Conservation (phyloP, 2,797 vertebrate species). For the Oreochromis mossambicus region DNA sequence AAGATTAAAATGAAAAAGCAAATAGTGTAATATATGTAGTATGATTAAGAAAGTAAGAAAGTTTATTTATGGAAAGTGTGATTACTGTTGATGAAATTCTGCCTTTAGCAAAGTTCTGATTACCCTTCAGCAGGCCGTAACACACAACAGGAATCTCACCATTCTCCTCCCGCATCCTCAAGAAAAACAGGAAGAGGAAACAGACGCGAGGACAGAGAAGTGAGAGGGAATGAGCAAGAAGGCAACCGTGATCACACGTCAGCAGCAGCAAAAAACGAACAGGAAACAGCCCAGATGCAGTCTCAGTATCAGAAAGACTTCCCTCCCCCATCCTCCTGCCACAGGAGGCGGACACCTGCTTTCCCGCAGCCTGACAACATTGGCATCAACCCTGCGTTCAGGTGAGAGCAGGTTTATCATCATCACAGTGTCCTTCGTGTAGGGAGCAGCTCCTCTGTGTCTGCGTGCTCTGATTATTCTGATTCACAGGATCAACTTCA, state of each 20-base stretch:
- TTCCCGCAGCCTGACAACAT: slow-evolving; percentile 77
- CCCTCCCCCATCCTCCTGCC: slow-evolving; percentile 30
- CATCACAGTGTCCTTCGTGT: not conserved
- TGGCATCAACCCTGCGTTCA: slow-evolving; percentile 73
- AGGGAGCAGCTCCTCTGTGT: not conserved
- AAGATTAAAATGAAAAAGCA: not conserved
- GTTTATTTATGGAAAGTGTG: not conserved
- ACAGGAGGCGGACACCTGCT: slow-evolving; percentile 51
- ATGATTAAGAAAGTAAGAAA: not conserved
- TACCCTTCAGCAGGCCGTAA: slow-evolving; percentile 52
- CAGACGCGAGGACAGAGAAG: not conserved
- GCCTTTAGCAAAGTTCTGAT: not conserved
- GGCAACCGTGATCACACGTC: not conserved
- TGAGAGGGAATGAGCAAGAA: not conserved
- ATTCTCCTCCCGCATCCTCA: slow-evolving; percentile 18
- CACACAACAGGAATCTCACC: slow-evolving; percentile 55
- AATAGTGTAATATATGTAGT: not conserved
- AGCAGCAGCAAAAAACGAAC: not conserved
- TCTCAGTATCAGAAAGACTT: slow-evolving; percentile 77
- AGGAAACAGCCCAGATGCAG: not conserved
- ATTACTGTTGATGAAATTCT: not conserved
- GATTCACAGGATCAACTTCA: slow-evolving; percentile 69
- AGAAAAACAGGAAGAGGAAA: slow-evolving; percentile 38
- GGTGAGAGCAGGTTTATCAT: slow-evolving; percentile 41
- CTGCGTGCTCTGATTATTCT: not conserved